Base-by-base conservation (phyloP, 92 coral and sea anemone genomes). In the Micromussa lordhowensis region DNA sequence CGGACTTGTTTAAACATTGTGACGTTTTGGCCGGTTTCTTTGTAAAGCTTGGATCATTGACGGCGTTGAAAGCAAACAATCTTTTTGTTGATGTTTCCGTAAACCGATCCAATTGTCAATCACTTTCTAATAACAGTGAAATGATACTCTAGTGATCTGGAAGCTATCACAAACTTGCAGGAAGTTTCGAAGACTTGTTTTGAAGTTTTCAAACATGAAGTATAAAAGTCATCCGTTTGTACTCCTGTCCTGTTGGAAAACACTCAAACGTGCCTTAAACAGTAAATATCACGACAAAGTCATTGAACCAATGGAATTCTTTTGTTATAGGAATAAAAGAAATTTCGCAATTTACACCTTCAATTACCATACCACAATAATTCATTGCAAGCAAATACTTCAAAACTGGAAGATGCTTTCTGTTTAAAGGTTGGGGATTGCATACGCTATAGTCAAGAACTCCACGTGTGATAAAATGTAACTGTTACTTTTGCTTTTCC, bases 1-100 rank as follows among this genome's bases (percentile, higher is more conserved):
- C 89, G 89, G 30, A 59, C 89, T 86, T 86, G 82, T 86, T 86
- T 77, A 48, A 86, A 86, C 89, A 86, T 86, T 26, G 17, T 64
- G 77, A 77, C 75, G 80, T 77, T 38, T 44, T 6, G 9, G 59
- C n/a, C 58, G 44, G 80, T 38, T 59, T n/a, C 68, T 75, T 73
- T 75, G 71, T 74, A 57, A 22, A 66, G 44, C 66, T 63, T 34
- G 66, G 74, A 77, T 77, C 49, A 86, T 14, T 44, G 77, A 66
- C 54, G 57, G 83, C 63, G 75, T 11, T n/a, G 16, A 61, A 58
- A 63, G 89, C 82, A 77, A 86, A 86, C 83, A 77, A 53, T 58
- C 66, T 64, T 32, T 57, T 75, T 85, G 88, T 84, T n/a, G 29
- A 29, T 36, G 58, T 58, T 59, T 85, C 81, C 75, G 30, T 30